Percentiles rank a stretch among this genome's conserved stretches.
phyloP scores from a whole-genome alignment of 2,113 vertebrate genomes.

The Gadus macrocephalus region DNA sequence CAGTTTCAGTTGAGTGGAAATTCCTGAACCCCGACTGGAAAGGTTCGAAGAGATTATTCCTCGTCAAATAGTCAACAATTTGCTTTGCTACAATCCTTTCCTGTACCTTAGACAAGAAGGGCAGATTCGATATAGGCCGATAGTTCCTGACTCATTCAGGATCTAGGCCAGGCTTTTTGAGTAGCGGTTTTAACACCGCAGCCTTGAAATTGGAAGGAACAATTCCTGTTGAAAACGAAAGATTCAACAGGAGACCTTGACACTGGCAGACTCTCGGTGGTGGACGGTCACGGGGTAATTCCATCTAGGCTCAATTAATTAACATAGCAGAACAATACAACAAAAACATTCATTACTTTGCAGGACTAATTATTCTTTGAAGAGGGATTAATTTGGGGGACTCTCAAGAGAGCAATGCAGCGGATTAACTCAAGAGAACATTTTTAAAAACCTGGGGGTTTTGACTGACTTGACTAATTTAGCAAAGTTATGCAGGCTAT shows the following conservation, averaged over 20 bases:
- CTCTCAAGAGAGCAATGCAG: constrained; percentile 35
- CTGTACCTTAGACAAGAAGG: too few species aligned
- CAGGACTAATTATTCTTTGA: constrained; percentile 64
- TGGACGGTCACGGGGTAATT: constrained; percentile 30
- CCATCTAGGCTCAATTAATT: constrained; percentile 29
- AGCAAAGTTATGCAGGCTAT: constrained; percentile 15
- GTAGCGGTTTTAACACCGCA: too few species aligned
- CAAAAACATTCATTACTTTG: constrained; percentile 50
- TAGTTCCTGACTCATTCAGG: too few species aligned
- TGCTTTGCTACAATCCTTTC: too few species aligned
- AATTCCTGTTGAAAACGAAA: too few species aligned
- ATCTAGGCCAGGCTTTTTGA: too few species aligned
- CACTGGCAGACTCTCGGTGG: constrained; percentile 17
- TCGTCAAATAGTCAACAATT: too few species aligned
- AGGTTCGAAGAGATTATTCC: too few species aligned
- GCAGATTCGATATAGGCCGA: too few species aligned
- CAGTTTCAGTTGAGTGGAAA: too few species aligned
- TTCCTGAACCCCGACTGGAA: too few species aligned
- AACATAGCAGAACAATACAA: constrained; percentile 38
- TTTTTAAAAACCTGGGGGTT: background rate
- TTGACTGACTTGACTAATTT: constrained; percentile 2
- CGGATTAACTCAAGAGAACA: constrained; percentile 51
- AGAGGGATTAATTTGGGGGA: constrained; percentile 49
- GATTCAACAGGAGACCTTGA: constrained; percentile 41
- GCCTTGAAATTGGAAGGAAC: too few species aligned